A percentile compares a stretch with the other conserved stretches of the same genome.
These are phyloP conservation scores for Furnarius figulus DNA, from an alignment of 2,113 vertebrate genomes.

Conservation along the genomic window DNA sequence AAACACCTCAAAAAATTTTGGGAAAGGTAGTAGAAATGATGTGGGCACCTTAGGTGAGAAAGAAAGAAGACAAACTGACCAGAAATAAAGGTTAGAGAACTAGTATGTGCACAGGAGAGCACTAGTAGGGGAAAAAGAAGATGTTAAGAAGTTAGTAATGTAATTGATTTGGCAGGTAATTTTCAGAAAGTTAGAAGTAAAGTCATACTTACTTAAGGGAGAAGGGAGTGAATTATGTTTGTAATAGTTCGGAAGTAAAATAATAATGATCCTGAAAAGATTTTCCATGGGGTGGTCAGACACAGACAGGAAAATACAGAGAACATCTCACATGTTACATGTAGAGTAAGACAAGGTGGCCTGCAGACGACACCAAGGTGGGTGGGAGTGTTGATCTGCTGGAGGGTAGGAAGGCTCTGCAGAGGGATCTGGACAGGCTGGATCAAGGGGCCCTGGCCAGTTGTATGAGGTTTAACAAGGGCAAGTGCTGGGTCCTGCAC, in stretches of 20 bases:
- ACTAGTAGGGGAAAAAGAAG: neutral
- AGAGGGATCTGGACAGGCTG: neutral
- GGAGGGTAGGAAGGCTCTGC: neutral
- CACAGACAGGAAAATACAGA: neutral
- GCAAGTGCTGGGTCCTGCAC: neutral
- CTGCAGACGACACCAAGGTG: neutral
- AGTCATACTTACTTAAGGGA: neutral
- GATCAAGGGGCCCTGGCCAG: fast-evolving
- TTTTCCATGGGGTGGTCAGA: neutral
- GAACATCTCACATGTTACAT: neutral
- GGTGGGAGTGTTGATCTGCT: neutral
- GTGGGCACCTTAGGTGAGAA: neutral
- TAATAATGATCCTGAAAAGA: neutral
- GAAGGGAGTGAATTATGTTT: neutral
- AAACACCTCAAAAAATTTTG: neutral
- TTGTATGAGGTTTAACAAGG: neutral
- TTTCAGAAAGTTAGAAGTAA: neutral
- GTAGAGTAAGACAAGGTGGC: neutral
- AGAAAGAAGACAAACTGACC: neutral
- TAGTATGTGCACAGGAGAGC: neutral
- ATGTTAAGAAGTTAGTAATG: neutral
- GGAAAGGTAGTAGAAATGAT: neutral
- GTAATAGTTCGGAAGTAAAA: neutral
- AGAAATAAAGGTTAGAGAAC: neutral
- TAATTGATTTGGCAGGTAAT: neutral